These are phyloP conservation scores for Coleophora deauratella DNA, from an alignment of 2,888 invertebrate species.

Conservation along the genomic window DNA sequence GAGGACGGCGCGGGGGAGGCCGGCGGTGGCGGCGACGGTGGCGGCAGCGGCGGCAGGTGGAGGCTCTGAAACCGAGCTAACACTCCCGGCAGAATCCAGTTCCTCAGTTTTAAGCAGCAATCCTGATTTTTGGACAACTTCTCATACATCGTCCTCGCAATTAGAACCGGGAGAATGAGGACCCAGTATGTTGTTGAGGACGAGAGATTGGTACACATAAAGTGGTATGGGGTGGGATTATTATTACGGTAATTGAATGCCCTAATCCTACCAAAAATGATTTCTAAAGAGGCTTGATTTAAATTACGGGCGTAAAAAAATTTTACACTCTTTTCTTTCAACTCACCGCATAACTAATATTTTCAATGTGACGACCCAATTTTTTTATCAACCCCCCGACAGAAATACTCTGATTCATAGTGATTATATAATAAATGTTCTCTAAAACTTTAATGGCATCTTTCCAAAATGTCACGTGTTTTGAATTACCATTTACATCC, in stretches of 20 bases:
- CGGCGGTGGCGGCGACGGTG: too few relatives aligned
- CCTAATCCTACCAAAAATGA: conserved; percentile 13
- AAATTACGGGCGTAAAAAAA: conserved; percentile 13
- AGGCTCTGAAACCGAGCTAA: not conserved
- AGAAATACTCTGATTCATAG: not conserved
- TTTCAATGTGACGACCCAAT: too few relatives aligned
- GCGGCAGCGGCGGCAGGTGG: not conserved
- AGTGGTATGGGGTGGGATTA: conserved; percentile 14
- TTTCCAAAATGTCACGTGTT: conserved; percentile 12
- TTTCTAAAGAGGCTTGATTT: conserved; percentile 17
- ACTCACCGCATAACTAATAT: too few relatives aligned
- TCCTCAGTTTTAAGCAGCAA: not conserved
- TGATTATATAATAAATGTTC: conserved; percentile 7
- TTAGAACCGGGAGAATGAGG: conserved; percentile 8
- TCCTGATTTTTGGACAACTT: not conserved
- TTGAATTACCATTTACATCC: conserved; percentile 5
- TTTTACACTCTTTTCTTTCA: conserved; percentile 6
- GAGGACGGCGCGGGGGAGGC: not conserved
- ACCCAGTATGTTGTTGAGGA: conserved; percentile 10
- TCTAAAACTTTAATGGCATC: conserved; percentile 12
- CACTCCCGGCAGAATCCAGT: not conserved
- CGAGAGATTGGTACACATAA: conserved; percentile 11
- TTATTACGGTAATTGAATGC: conserved; percentile 13
- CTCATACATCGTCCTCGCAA: conserved; percentile 5
- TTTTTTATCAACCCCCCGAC: not conserved